Evolutionary conservation across 2,888 invertebrate genomes (phyloP), one percentile per base, ranked within the genome.

Genomic region (Plusia festucae): DNA sequence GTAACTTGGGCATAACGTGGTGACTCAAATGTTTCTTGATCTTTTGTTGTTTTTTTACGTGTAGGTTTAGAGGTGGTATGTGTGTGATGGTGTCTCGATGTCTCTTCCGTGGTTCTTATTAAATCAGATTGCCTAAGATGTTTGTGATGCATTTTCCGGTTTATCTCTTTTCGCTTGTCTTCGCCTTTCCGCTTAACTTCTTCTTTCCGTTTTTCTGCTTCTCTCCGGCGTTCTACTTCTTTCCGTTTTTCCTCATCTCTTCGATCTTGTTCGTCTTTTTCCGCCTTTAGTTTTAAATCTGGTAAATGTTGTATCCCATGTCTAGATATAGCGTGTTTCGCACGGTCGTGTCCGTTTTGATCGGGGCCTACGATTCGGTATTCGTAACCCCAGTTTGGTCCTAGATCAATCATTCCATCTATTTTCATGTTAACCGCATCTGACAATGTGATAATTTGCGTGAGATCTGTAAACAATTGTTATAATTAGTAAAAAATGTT

Each of bases 331-430:
- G 51, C 0, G 13, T 16, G 46, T 16, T 51, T 27, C 1, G 5
- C 5, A 7, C 6, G 15, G 1, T 7, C 13, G 18, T 8, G 2
- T 32, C 9, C 8, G 30, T 2, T n/a, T 54, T 11, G 0, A 49
- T 16, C 32, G 53, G 56, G 20, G 0, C 59, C 40, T n/a, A 70
- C 44, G 1, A 82, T 54, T 4, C 62, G 70, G 34, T 87, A 82
- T 30, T 85, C 70, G 57, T 85, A 85, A n/a, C 75, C 83, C 85
- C 85, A 88, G 34, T 84, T 82, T 1, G 86, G 80, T 0, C 87
- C 88, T 0, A 89, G 52, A 44, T 88, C 84, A 52, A 89, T 82
- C 0, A 65, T 16, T 0, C 88, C 89, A 49, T 89, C 82, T 16
- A 90, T 74, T 62, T 82, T 65, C 0, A 89, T 44, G n/a, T 65